Conservation (phyloP, 1,140 invertebrate species). For the Glossosoma conforme region DNA sequence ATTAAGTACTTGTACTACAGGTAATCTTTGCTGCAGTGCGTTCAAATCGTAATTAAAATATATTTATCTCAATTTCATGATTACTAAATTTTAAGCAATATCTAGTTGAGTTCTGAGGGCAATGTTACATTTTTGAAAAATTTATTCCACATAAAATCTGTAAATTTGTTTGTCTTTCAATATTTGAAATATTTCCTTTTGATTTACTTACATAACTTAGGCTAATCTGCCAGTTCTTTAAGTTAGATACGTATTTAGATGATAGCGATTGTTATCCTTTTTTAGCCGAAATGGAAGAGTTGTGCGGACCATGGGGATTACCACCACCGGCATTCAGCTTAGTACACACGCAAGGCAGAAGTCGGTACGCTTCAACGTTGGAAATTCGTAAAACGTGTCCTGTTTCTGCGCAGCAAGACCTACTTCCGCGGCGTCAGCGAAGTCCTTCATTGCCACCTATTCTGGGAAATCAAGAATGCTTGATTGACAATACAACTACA, state of each 20-base stretch:
- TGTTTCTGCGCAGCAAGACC: conserved; percentile 40
- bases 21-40: too few species aligned
- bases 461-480: conserved; percentile 32
- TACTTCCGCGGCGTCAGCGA: conserved; percentile 42
- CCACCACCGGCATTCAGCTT: conserved; percentile 39
- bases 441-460: conserved; percentile 59
- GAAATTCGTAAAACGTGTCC: conserved; percentile 46
- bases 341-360: conserved; percentile 42
- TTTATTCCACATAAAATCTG: background rate
- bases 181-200: background rate
- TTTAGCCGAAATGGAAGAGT: conserved; percentile 56
- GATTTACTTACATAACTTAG: background rate
- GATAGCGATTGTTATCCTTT: conserved; percentile 18
- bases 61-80: too few species aligned
- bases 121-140: background rate
- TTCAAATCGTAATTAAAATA: too few species aligned
- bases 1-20: too few species aligned
- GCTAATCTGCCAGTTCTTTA: background rate
- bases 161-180: background rate
- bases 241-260: background rate
- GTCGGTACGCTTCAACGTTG: conserved; percentile 46
- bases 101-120: background rate
- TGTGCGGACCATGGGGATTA: conserved; percentile 49
- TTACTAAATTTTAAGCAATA: too few species aligned
- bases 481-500: conserved; percentile 29